These are phyloP conservation scores for Eudasyphora cyanicolor DNA, from an alignment of 2,888 invertebrate genomes.

Conservation along the genomic window DNA sequence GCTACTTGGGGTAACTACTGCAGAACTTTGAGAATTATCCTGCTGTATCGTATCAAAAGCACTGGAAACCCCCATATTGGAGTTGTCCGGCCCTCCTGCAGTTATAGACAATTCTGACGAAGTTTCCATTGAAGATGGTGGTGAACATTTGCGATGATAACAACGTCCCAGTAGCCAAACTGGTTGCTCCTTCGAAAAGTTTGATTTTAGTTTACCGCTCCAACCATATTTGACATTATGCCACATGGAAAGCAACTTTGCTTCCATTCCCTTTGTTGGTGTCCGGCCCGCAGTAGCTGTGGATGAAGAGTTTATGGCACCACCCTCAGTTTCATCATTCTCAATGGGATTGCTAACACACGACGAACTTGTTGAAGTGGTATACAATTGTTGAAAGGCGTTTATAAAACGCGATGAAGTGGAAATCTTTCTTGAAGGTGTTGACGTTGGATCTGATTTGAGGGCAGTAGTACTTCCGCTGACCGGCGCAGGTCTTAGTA, in stretches of 20 bases:
- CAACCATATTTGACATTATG: conserved; percentile 95
- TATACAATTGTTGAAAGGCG: conserved; percentile 78
- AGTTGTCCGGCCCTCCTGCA: conserved; percentile 65
- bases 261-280: conserved; percentile 86
- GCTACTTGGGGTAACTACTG: conserved; percentile 48
- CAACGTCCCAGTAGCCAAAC: conserved; percentile 92
- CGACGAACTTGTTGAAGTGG: conserved; percentile 64
- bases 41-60: conserved; percentile 72
- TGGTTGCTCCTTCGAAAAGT: conserved; percentile 91
- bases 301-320: conserved; percentile 63
- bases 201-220: conserved; percentile 88
- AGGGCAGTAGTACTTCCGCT: conserved; percentile 53
- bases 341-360: conserved; percentile 58
- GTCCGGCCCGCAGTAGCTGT: conserved; percentile 76
- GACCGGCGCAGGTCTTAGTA: conserved; percentile 52
- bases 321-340: conserved; percentile 65
- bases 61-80: conserved; percentile 69
- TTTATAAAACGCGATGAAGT: conserved; percentile 78
- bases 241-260: conserved; percentile 92
- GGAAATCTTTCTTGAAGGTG: conserved; percentile 79
- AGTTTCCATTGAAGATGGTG: conserved; percentile 81
- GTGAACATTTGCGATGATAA: conserved; percentile 87
- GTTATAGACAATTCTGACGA: conserved; percentile 77
- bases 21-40: conserved; percentile 32
- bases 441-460: conserved; percentile 69